Evolutionary conservation across 1,140 invertebrate genomes (phyloP).

Genomic region (Drosophila tropicalis): DNA sequence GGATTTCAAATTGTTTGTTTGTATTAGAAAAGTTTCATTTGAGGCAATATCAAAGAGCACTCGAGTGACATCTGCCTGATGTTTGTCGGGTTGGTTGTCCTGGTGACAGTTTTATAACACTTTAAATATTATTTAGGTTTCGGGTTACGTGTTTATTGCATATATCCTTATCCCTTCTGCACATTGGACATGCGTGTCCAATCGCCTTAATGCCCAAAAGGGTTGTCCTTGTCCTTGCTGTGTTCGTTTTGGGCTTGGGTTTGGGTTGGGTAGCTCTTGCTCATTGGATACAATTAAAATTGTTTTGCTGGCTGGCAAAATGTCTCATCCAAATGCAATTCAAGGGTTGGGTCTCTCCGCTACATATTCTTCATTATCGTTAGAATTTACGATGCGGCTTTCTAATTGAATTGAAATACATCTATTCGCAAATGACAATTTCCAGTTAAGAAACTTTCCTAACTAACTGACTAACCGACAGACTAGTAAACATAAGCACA

Average conservation of each 20-base stretch:
- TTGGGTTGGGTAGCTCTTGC: slow-evolving; percentile 28
- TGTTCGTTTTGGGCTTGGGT: not conserved
- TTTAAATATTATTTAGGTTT: slow-evolving; percentile 70
- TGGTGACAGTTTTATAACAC: slow-evolving; percentile 78
- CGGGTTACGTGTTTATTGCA: slow-evolving; percentile 76
- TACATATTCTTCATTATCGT: slow-evolving; percentile 38
- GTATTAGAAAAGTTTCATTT: not conserved
- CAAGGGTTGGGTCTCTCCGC: slow-evolving; percentile 56
- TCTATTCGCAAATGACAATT: slow-evolving; percentile 15
- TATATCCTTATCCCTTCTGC: slow-evolving; percentile 15
- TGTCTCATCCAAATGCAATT: slow-evolving; percentile 74
- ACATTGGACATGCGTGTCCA: slow-evolving; percentile 74
- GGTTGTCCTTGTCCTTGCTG: slow-evolving; percentile 41
- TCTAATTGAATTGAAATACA: slow-evolving; percentile 43
- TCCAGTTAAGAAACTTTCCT: slow-evolving; percentile 13
- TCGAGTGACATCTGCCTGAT: slow-evolving; percentile 67
- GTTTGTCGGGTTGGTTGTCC: slow-evolving; percentile 63
- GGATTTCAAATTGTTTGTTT: not conserved
- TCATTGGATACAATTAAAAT: slow-evolving; percentile 75
- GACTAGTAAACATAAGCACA: slow-evolving; percentile 10
- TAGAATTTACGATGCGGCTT: slow-evolving; percentile 76
- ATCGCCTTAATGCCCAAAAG: slow-evolving; percentile 68
- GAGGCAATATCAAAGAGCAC: slow-evolving; percentile 61
- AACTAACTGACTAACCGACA: slow-evolving; percentile 19
- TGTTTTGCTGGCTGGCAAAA: slow-evolving; percentile 56